A percentile compares a stretch with the other conserved stretches of the same genome.
phyloP scores from a whole-genome alignment of 2,113 vertebrate species.

The Bungarus multicinctus region DNA sequence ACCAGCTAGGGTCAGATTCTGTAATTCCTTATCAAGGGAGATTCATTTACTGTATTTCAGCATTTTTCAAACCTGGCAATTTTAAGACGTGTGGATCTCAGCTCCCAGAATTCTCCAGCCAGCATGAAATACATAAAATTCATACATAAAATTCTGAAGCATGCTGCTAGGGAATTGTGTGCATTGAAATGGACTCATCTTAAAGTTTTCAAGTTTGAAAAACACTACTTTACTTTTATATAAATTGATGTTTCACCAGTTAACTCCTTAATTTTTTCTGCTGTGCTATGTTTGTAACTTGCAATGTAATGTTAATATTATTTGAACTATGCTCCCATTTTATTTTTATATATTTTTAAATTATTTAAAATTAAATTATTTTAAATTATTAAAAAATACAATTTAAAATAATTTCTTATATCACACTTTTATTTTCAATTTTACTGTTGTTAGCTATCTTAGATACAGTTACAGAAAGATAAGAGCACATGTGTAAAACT shows the following conservation, averaged over 20 bases:
- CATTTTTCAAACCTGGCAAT: background rate
- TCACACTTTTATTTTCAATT: background rate
- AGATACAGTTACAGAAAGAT: background rate
- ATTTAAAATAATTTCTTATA: background rate
- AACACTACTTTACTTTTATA: background rate
- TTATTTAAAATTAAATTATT: background rate
- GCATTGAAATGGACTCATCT: background rate
- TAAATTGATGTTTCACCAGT: background rate
- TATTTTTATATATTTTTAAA: background rate
- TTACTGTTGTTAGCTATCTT: background rate
- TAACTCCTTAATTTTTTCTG: background rate
- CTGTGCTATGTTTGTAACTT: background rate
- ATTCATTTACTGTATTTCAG: background rate
- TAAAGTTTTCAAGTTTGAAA: background rate
- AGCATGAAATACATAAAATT: background rate
- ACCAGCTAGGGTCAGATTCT: background rate
- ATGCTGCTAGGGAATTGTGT: background rate
- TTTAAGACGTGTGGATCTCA: background rate
- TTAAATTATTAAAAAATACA: background rate
- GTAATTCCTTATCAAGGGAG: background rate
- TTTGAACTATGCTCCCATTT: background rate
- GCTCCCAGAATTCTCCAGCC: background rate
- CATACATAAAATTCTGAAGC: background rate
- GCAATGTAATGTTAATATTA: background rate
- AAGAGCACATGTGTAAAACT: background rate